Percentiles rank a stretch among this genome's conserved stretches.
Conservation (phyloP, 92 coral and sea anemone genomes). For the Zoanthus gigantus region DNA sequence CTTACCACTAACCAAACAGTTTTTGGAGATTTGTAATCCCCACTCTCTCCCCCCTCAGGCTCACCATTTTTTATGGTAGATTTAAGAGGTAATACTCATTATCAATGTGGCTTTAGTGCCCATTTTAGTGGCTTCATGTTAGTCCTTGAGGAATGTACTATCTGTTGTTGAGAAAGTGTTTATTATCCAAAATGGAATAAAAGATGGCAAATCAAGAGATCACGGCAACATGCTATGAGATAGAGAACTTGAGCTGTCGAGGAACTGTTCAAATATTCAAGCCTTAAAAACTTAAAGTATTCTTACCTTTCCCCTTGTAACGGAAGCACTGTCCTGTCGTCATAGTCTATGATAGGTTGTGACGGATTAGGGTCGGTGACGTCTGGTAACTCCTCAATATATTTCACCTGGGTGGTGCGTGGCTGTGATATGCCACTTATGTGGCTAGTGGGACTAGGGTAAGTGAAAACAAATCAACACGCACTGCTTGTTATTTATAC, state of each 20-base stretch:
- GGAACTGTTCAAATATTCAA: background rate
- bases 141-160: too few relatives aligned
- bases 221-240: background rate
- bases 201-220: too few relatives aligned
- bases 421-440: constrained; percentile 23
- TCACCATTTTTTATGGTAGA: too few relatives aligned
- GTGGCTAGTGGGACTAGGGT: constrained; percentile 37
- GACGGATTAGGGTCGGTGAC: constrained; percentile 59
- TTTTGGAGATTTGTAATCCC: too few relatives aligned
- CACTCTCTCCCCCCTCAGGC: too few relatives aligned
- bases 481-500: too few relatives aligned
- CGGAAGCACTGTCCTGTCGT: constrained; percentile 67
- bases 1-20: too few relatives aligned
- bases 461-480: background rate
- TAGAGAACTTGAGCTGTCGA: background rate
- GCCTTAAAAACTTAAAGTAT: background rate
- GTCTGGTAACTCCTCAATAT: constrained; percentile 67
- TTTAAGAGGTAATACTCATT: too few relatives aligned
- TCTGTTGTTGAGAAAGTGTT: too few relatives aligned
- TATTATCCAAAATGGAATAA: too few relatives aligned
- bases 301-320: constrained; percentile 84
- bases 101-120: too few relatives aligned
- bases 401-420: constrained; percentile 68
- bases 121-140: too few relatives aligned
- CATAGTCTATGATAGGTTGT: constrained; percentile 71